Conservation (phyloP, 2,113 vertebrate genomes). For the Entomyzon cyanotis region DNA sequence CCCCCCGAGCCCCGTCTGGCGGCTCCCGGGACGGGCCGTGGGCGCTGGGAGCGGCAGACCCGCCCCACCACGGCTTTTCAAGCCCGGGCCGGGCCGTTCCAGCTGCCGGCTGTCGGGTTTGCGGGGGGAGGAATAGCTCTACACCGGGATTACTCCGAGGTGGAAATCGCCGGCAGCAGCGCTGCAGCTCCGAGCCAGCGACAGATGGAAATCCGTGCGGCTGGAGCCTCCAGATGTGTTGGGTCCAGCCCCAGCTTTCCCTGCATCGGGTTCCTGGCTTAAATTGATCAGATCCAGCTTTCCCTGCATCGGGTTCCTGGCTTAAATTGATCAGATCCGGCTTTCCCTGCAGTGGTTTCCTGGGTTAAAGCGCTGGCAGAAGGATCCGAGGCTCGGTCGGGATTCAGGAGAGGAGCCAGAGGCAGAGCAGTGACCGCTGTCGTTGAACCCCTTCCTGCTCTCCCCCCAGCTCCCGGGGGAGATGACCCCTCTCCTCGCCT, state of each 20-base stretch:
- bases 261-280: neutral
- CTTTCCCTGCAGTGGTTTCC: rapidly evolving
- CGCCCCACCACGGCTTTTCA: neutral
- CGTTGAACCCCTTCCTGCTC: neutral
- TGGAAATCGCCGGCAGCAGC: neutral
- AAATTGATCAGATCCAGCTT: neutral
- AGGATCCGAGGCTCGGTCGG: neutral
- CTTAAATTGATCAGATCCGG: too few species aligned
- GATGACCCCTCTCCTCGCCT: neutral
- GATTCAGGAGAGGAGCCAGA: neutral
- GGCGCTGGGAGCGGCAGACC: neutral
- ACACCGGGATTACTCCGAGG: neutral
- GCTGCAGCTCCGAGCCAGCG: neutral
- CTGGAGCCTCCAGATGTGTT: neutral
- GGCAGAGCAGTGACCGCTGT: neutral
- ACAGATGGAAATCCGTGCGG: conserved; percentile 21
- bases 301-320: rapidly evolving
- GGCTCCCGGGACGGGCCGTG: neutral
- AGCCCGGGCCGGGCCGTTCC: neutral
- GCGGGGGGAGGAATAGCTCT: conserved; percentile 13
- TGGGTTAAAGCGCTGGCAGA: neutral
- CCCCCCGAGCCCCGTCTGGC: neutral
- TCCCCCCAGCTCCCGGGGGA: neutral
- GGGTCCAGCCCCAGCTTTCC: neutral
- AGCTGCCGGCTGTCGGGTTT: conserved; percentile 41